Conservation (phyloP, 2,888 invertebrate genomes). For the Sinodicranocentrus sp. region DNA sequence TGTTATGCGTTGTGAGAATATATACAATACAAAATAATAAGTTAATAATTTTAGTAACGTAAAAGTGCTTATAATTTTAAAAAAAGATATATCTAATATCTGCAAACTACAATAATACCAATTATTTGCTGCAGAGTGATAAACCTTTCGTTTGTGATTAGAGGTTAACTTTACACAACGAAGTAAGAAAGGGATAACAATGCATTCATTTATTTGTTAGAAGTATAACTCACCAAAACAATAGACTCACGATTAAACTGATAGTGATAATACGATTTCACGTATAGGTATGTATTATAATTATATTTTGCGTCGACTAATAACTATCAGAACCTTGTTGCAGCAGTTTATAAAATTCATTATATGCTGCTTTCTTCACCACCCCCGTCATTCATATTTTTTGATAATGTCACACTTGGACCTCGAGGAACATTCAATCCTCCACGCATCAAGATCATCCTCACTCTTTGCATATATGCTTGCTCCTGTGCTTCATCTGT, state of each 20-base stretch:
- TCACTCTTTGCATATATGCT: conserved; percentile 65
- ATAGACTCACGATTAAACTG: background rate
- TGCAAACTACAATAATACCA: background rate
- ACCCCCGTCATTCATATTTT: conserved; percentile 64
- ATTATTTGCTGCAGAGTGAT: background rate
- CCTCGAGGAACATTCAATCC: conserved; percentile 63
- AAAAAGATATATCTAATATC: background rate
- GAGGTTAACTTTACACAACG: background rate
- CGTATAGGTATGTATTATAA: background rate
- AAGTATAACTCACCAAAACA: conserved; percentile 4
- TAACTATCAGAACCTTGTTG: conserved; percentile 13
- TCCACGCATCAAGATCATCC: conserved; percentile 66
- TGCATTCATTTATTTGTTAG: background rate
- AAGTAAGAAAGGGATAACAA: background rate
- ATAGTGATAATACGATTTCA: background rate
- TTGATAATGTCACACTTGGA: conserved; percentile 68
- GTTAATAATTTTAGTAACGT: background rate
- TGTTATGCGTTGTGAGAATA: no score
- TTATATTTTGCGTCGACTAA: conserved; percentile 37
- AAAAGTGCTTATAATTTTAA: background rate
- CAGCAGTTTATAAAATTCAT: conserved; percentile 16
- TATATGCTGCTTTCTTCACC: conserved; percentile 65
- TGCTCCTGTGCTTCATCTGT: conserved; percentile 64
- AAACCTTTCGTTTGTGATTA: background rate
- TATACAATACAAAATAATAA: background rate